These are phyloP conservation scores for Aethes cnicana DNA, from an alignment of 2,888 invertebrate genomes.

Conservation along the genomic window DNA sequence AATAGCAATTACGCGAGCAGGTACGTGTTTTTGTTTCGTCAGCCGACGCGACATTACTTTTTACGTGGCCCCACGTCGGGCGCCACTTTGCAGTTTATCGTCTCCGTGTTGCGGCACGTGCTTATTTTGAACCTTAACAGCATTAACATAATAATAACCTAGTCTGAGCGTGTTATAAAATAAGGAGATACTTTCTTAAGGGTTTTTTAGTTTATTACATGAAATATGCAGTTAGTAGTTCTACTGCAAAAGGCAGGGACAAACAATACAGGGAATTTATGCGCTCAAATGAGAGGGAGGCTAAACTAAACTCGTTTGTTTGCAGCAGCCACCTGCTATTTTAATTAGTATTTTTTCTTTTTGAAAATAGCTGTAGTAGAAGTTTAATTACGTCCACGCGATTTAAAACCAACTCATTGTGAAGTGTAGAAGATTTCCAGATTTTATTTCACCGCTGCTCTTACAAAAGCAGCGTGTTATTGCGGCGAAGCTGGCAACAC, in stretches of 20 bases:
- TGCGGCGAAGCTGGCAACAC: neutral
- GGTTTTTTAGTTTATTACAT: neutral
- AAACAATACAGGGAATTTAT: conserved; percentile 9
- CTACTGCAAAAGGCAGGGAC: neutral
- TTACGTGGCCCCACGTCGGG: conserved; percentile 15
- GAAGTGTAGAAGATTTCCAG: neutral
- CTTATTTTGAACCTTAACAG: neutral
- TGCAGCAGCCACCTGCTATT: neutral
- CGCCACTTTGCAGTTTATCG: conserved; percentile 10
- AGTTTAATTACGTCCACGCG: neutral
- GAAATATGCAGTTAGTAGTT: neutral
- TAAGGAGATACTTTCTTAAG: neutral
- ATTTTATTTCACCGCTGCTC: no score
- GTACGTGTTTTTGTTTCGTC: conserved; percentile 1
- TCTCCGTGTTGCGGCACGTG: neutral
- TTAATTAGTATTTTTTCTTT: neutral
- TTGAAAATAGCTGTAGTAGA: neutral
- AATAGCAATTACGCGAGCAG: conserved; percentile 2
- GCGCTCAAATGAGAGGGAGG: conserved; percentile 2
- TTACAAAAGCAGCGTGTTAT: no score
- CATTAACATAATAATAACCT: neutral
- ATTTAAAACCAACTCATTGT: neutral
- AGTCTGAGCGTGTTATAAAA: neutral
- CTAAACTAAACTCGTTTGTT: conserved; percentile 14
- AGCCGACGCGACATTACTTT: conserved; percentile 4